Percentiles rank a stretch among this genome's conserved stretches.
phyloP scores from a whole-genome alignment of 2,113 vertebrate genomes.

The Furnarius figulus region DNA sequence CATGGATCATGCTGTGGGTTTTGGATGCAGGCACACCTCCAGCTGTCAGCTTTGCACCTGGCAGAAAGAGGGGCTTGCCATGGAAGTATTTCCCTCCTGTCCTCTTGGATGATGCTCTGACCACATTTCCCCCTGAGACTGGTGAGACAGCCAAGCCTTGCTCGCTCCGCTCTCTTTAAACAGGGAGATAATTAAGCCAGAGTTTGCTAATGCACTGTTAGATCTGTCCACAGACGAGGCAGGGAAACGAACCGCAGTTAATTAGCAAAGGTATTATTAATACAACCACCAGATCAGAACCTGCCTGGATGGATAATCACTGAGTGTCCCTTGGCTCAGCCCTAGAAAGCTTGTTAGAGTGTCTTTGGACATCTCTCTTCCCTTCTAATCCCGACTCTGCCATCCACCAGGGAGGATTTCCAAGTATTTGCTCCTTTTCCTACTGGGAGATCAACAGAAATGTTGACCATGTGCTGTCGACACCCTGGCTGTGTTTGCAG shows the following conservation, averaged over 20 bases:
- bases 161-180: not conserved
- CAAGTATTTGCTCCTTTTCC: not conserved
- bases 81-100: not conserved
- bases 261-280: conserved; percentile 35
- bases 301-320: not conserved
- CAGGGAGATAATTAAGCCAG: not conserved
- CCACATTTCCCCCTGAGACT: not conserved
- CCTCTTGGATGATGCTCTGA: not conserved
- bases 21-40: not conserved
- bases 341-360: not conserved
- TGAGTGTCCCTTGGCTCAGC: not conserved
- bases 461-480: not conserved
- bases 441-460: not conserved
- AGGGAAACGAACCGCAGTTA: not conserved
- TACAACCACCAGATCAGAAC: not conserved
- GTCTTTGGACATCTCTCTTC: not conserved
- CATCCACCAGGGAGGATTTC: not conserved
- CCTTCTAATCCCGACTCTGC: not conserved
- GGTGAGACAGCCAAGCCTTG: not conserved
- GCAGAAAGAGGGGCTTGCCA: not conserved
- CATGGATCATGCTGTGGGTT: not conserved
- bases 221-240: not conserved
- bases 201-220: not conserved
- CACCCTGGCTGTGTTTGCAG: not conserved
- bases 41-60: not conserved